Conservation (phyloP, 1,140 invertebrate genomes). For the Apocrypta bakeri region DNA sequence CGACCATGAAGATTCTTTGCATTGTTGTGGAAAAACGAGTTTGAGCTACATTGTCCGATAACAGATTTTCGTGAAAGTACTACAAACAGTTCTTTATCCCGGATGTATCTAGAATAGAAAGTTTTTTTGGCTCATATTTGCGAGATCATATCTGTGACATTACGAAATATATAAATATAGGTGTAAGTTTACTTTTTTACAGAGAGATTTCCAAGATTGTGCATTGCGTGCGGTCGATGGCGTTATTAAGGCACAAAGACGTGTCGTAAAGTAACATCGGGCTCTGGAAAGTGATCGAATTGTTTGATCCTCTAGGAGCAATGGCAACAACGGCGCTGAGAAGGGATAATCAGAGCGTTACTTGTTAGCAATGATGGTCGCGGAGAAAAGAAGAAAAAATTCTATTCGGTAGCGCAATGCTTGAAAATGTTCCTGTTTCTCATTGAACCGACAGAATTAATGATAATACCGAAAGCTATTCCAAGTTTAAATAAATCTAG, state of each 20-base stretch:
- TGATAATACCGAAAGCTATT: no score
- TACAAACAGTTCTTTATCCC: no score
- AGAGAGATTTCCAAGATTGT: not conserved
- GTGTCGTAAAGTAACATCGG: not conserved
- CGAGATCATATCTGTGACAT: not conserved
- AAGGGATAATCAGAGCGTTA: constrained; percentile 38
- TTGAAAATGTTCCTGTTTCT: not conserved
- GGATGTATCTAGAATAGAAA: no score
- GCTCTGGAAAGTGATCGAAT: constrained; percentile 4
- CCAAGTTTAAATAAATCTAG: no score
- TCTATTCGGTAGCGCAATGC: constrained; percentile 17
- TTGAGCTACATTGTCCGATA: no score
- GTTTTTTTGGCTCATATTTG: not conserved
- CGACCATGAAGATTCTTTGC: no score
- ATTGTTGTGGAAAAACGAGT: no score
- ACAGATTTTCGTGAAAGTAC: constrained; percentile 4
- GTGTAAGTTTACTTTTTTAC: not conserved
- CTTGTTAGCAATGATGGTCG: constrained; percentile 47
- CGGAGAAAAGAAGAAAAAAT: constrained; percentile 30
- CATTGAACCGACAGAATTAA: not conserved
- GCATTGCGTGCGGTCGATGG: no score
- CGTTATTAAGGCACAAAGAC: not conserved
- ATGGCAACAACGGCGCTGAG: not conserved
- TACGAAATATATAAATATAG: not conserved
- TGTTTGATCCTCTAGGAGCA: not conserved